Conservation (phyloP, 2,888 invertebrate genomes). For the Trissonchulus sp. region DNA sequence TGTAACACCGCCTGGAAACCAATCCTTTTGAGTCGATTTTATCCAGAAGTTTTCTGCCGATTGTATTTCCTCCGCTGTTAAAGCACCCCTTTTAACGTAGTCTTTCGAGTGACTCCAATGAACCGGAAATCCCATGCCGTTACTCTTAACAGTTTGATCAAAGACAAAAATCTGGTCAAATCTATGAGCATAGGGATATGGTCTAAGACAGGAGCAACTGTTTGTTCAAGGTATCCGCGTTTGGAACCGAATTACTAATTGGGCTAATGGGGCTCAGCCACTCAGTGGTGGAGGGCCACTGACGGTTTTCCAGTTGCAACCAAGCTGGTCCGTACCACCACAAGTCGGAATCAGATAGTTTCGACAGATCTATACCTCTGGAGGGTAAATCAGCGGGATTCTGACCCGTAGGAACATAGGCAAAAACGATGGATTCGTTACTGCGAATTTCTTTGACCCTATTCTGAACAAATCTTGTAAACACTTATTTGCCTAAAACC, state of each 20-base stretch:
- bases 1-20: neutral
- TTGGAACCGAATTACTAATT: no score
- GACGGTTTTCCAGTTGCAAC: no score
- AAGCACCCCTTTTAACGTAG: neutral
- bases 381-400: constrained; percentile 46
- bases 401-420: constrained; percentile 37
- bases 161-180: neutral
- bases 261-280: no score
- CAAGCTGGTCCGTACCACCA: constrained; percentile 44
- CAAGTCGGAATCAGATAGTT: constrained; percentile 28
- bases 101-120: no score
- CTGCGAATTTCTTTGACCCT: constrained; percentile 40
- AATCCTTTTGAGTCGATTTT: neutral
- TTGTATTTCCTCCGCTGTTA: neutral
- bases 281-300: no score
- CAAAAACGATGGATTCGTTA: constrained; percentile 35
- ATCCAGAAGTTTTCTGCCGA: neutral
- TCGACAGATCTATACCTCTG: constrained; percentile 35
- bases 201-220: neutral
- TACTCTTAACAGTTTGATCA: neutral
- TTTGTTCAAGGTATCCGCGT: neutral
- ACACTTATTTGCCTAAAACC: constrained; percentile 28
- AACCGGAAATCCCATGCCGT: constrained; percentile 5
- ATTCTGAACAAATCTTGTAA: constrained; percentile 38
- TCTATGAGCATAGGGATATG: neutral